Percentiles rank a stretch among this genome's conserved stretches.
These are phyloP conservation scores for Platichthys stellatus DNA, from an alignment of 2,113 vertebrate genomes.

Conservation along the genomic window DNA sequence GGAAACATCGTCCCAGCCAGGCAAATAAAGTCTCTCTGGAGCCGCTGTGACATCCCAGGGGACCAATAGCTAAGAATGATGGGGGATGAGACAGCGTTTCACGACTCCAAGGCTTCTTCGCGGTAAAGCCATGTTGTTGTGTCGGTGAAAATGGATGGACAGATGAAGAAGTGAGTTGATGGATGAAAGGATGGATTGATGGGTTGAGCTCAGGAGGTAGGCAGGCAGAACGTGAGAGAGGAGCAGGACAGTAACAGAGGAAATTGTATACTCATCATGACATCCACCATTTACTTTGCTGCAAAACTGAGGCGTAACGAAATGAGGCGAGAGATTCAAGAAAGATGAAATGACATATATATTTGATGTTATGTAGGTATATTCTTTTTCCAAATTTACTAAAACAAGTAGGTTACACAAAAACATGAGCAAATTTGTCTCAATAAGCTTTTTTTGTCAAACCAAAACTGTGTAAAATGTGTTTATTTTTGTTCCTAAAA, in stretches of 20 bases:
- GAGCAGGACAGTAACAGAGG: not conserved
- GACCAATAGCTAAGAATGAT: conserved; percentile 64
- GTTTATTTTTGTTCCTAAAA: not conserved
- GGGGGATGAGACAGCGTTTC: conserved; percentile 41
- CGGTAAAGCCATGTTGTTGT: conserved; percentile 47
- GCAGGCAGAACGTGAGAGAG: not conserved
- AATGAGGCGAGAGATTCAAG: not conserved
- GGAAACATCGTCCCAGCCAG: conserved; percentile 39
- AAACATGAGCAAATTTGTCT: not conserved
- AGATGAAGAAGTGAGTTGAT: conserved; percentile 13
- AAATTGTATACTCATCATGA: not conserved
- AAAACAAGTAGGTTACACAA: not conserved
- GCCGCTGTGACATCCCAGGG: conserved; percentile 50
- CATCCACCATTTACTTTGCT: not conserved
- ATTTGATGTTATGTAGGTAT: not conserved
- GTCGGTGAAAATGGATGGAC: conserved; percentile 52
- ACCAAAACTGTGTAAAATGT: not conserved
- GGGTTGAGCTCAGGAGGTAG: not conserved
- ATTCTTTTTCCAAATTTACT: not conserved
- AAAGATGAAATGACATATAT: not conserved
- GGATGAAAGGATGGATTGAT: conserved; percentile 14
- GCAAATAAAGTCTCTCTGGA: conserved; percentile 53
- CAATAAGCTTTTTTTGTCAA: not conserved
- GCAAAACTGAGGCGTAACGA: not conserved
- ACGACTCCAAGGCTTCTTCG: conserved; percentile 57